Evolutionary conservation across 2,888 invertebrate species (phyloP).

Genomic region (Sthenelais limicola): DNA sequence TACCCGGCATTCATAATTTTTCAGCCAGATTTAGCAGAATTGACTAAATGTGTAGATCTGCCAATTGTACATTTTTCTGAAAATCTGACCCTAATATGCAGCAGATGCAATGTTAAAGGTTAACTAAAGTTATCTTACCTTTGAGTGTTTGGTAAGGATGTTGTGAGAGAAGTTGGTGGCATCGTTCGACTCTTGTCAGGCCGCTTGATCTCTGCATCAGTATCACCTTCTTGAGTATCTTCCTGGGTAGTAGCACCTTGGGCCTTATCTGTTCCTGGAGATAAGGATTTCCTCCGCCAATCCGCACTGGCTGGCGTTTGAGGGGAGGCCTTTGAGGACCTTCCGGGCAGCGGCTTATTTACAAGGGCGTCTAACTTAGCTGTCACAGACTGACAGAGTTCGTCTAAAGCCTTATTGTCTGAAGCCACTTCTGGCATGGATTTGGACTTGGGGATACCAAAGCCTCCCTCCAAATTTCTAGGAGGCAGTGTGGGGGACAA

Average conservation of each 20-base stretch:
- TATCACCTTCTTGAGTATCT: conserved; percentile 16
- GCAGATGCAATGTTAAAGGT: too few relatives aligned
- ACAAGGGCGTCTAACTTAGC: conserved; percentile 20
- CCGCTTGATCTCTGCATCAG: conserved; percentile 32
- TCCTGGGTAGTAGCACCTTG: neutral
- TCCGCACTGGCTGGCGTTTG: neutral
- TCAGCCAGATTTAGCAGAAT: too few relatives aligned
- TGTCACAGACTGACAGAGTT: conserved; percentile 29
- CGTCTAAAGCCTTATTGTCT: conserved; percentile 23
- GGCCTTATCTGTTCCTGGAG: neutral
- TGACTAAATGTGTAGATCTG: too few relatives aligned
- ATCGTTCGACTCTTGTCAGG: conserved; percentile 34
- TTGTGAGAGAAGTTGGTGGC: conserved; percentile 38
- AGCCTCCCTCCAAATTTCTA: neutral
- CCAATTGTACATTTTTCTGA: too few relatives aligned
- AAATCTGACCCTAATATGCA: too few relatives aligned
- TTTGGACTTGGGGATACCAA: conserved; percentile 27
- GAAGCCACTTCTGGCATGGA: conserved; percentile 31
- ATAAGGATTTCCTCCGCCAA: neutral
- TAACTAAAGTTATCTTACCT: conserved; percentile 36
- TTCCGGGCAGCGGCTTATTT: conserved; percentile 31
- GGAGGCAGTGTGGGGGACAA: neutral
- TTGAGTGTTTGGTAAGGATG: conserved; percentile 9
- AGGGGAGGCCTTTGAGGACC: conserved; percentile 6
- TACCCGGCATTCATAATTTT: too few relatives aligned